Evolutionary conservation across 2,113 vertebrate species (phyloP), one percentile per base, ranked within the genome.

Genomic region (Thalassarche chlororhynchos): DNA sequence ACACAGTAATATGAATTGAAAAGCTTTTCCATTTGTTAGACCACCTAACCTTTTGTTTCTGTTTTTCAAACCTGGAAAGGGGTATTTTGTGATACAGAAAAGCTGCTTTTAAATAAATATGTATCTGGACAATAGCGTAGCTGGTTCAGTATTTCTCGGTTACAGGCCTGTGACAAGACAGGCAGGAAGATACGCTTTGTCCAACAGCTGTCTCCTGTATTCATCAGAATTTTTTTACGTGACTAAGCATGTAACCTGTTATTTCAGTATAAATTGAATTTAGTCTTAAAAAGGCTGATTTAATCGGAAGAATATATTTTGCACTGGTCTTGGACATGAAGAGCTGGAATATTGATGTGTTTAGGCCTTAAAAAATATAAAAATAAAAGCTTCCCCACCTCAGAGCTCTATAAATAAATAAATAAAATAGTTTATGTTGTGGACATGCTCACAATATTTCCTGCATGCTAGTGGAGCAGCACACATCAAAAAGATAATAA

Each of bases 301-400:
- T 97, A 97, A 97, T 97, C 74, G 96, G 68, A 87, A 91, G 44
- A 93, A 58, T 77, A 75, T 57, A 95, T 97, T 98, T 98, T 96
- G 47, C 83, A 90, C 78, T 69, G 36, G 36, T 95, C 95, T 98
- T 52, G 24, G 94, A 91, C 58, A 52, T 84, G 91, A 97, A 89
- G 85, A 90, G 52, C 71, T 97, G 51, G 68, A 93, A 92, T 97
- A 90, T 74, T 96, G 88, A 96, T 97, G 76, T 96, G 84, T 76
- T 94, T 91, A 93, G 85, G 44, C 55, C 89, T 96, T 95, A 26
- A 89, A 85, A 70, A 90, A 83, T 60, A 26, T 8, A 72, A 72
- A 89, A 92, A 86, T 58, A 75, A 89, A 93, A 93, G 34, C 16
- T 96, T 3, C 66, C 36, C 21, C 25, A 90, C 42, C 87, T 87